Conservation (phyloP, 30 jellyfish, hydroid and myxozoan species). For the Aurelia sp. region DNA sequence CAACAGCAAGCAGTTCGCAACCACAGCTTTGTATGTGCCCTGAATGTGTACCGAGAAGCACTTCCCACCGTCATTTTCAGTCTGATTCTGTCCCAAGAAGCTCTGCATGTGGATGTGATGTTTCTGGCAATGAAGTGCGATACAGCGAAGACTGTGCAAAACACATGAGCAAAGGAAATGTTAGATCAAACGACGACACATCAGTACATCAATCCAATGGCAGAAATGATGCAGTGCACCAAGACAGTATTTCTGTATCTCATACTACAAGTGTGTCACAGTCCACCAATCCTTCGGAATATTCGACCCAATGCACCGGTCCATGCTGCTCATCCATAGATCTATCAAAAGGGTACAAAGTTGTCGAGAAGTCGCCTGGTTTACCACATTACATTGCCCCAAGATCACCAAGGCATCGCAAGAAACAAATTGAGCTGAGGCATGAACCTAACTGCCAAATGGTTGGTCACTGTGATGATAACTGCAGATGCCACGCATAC, state of each 20-base stretch:
- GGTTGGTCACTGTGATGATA: slow-evolving; percentile 84
- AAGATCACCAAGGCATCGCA: slow-evolving; percentile 54
- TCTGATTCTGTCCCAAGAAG: slow-evolving; percentile 32
- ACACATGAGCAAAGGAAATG: slow-evolving; percentile 19
- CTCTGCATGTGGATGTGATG: slow-evolving; percentile 54
- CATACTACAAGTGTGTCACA: slow-evolving; percentile 31
- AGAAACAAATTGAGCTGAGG: slow-evolving; percentile 31
- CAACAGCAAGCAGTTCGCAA: slow-evolving; percentile 26
- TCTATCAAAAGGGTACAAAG: slow-evolving; percentile 62
- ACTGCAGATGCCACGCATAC: slow-evolving; percentile 78
- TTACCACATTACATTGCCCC: slow-evolving; percentile 64
- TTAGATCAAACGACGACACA: slow-evolving; percentile 32
- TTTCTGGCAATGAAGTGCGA: slow-evolving; percentile 43
- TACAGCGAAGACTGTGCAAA: slow-evolving; percentile 63
- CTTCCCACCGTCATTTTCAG: slow-evolving; percentile 55
- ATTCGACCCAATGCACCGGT: slow-evolving; percentile 76
- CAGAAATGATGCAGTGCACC: slow-evolving; percentile 29
- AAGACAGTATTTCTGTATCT: slow-evolving; percentile 8
- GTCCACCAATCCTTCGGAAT: slow-evolving; percentile 45
- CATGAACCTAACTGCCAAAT: slow-evolving; percentile 51
- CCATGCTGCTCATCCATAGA: slow-evolving; percentile 79
- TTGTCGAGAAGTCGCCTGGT: slow-evolving; percentile 74
- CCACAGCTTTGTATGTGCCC: slow-evolving; percentile 68
- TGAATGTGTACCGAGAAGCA: slow-evolving; percentile 69
- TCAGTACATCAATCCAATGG: slow-evolving; percentile 13